These are phyloP conservation scores for Phrynocephalus guinanensis DNA, from an alignment of 2,797 vertebrate genomes.

Conservation along the genomic window DNA sequence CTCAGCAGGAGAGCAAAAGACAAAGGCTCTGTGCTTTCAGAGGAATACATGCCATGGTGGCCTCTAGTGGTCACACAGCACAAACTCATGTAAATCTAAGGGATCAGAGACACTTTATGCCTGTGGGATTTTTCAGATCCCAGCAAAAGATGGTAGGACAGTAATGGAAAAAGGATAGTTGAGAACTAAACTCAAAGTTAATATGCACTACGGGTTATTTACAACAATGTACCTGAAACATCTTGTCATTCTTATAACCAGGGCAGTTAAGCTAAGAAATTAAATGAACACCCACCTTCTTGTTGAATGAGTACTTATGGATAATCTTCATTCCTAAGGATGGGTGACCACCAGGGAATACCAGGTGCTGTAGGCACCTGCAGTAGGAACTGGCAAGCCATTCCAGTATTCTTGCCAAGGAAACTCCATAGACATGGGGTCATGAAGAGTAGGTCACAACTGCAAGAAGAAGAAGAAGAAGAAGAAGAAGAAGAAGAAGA, in stretches of 20 bases:
- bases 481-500: too few species aligned
- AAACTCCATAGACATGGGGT: too few species aligned
- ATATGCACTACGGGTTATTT: background rate
- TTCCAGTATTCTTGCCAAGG: too few species aligned
- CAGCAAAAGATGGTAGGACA: background rate
- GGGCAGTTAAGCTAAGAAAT: background rate
- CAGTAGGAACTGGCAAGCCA: too few species aligned
- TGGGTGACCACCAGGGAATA: too few species aligned
- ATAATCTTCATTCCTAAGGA: background rate
- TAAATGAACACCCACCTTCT: background rate
- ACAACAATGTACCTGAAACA: background rate
- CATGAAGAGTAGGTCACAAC: too few species aligned
- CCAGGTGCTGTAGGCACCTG: too few species aligned
- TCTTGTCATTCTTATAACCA: background rate
- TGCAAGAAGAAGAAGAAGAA: too few species aligned
- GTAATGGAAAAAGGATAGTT: background rate
- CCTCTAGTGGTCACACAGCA: constrained; percentile 29
- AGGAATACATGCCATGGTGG: background rate
- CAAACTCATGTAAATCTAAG: background rate
- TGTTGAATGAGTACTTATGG: background rate
- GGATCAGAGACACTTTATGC: background rate
- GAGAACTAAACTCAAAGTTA: background rate
- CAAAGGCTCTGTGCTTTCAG: background rate
- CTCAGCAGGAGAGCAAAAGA: constrained; percentile 20
- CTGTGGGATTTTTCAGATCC: background rate